Evolutionary conservation across 2,888 invertebrate genomes (phyloP), one percentile per base, ranked within the genome.

Genomic region (Siphlonurus alternatus): DNA sequence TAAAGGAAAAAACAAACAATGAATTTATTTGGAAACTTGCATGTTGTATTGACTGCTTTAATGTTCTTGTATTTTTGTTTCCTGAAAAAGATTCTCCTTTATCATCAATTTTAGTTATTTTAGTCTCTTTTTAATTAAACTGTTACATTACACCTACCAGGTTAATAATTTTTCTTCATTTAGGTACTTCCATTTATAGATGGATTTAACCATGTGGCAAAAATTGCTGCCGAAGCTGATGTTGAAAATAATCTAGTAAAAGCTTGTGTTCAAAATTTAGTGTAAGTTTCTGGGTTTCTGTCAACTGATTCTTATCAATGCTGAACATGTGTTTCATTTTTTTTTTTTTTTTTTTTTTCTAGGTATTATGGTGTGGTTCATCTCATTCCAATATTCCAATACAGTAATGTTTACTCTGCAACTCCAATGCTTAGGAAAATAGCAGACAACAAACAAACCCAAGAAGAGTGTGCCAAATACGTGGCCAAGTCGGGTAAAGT

Each of bases 241-340:
- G 93, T 97, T 0, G 95, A 96, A 74, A 90, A 89, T 68, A 91
- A 92, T 74, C 80, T 96, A 38, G 96, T 96, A 0, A 96, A 96
- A 76, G 89, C 93, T 0, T 94, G 94, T 74, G 85, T 96, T 65
- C 94, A 94, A 74, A 96, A 96, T 77, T 79, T 96, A 68, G 84
- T 90, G 68, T 94, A 87, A 74, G 79, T 73, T 59, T 54, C 1
- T 18, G n/a, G 53, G 15, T n/a, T n/a, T n/a, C 18, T 53, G 10
- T 53, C 10, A 53, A 15, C 18, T 10, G 10, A 2, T 53, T n/a
- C 1, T n/a, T 1, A 2, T 2, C 19, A 2, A n/a, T n/a, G n/a
- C n/a, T 53, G 53, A n/a, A 15, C 53, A 15, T 53, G 53, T 53
- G 53, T 18, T 15, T 10, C 53, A 15, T 18, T 53, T 54, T 54